Conservation (phyloP, 2,888 invertebrate species). For the Meghimatium bilineatum region DNA sequence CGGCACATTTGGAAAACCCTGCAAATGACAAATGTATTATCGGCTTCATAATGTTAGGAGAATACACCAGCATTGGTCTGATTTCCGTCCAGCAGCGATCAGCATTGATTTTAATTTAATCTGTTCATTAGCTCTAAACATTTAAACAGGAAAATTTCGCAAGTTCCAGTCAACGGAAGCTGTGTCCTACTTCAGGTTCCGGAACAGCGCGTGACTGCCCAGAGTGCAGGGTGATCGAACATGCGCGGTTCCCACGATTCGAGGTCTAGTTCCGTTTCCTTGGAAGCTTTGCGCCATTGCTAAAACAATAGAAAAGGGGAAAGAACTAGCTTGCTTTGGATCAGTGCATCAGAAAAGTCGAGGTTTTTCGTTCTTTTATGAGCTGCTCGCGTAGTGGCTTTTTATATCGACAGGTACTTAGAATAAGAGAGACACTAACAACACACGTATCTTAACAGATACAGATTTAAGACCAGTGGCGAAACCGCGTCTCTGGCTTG, state of each 20-base stretch:
- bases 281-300: background rate
- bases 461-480: background rate
- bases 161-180: slow-evolving; percentile 35
- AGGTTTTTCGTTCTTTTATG: background rate
- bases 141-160: slow-evolving; percentile 41
- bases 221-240: slow-evolving; percentile 29
- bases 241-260: slow-evolving; percentile 47
- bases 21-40: background rate
- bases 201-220: slow-evolving; percentile 42
- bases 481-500: background rate
- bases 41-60: background rate
- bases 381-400: slow-evolving; percentile 12
- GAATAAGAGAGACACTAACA: background rate
- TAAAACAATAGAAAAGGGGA: background rate
- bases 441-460: slow-evolving; percentile 17
- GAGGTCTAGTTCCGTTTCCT: slow-evolving; percentile 35
- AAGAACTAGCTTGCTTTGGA: slow-evolving; percentile 13
- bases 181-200: slow-evolving; percentile 27
- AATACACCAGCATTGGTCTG: background rate
- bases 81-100: background rate
- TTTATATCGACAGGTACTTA: slow-evolving; percentile 10
- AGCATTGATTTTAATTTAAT: slow-evolving; percentile 47
- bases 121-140: slow-evolving; percentile 36
- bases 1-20: background rate
- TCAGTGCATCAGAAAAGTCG: slow-evolving; percentile 15